These are phyloP conservation scores for Blera fallax DNA, from an alignment of 2,888 invertebrate species.

Conservation along the genomic window DNA sequence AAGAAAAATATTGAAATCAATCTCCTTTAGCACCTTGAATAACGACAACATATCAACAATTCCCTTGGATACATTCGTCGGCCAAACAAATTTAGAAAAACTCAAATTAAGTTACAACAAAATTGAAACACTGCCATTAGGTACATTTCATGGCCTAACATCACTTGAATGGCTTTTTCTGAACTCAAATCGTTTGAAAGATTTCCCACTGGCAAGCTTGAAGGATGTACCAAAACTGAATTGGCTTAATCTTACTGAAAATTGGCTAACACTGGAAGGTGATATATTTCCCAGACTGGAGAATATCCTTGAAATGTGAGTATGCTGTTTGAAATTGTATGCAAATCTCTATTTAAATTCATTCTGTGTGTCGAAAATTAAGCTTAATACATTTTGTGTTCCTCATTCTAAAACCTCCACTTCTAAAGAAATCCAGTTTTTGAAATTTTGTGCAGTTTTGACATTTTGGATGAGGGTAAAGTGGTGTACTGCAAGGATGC, in stretches of 20 bases:
- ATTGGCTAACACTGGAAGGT: constrained; percentile 82
- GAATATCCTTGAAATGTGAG: constrained; percentile 83
- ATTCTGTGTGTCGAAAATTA: not conserved
- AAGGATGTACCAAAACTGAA: constrained; percentile 79
- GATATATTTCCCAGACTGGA: constrained; percentile 82
- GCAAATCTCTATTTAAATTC: not conserved
- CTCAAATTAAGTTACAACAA: constrained; percentile 79
- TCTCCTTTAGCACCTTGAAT: constrained; percentile 76
- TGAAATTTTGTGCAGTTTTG: too few species aligned
- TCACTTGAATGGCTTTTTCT: constrained; percentile 82
- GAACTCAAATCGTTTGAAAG: constrained; percentile 82
- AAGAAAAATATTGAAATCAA: not conserved
- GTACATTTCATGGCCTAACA: constrained; percentile 81
- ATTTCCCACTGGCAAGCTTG: constrained; percentile 81
- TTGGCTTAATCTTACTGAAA: constrained; percentile 83
- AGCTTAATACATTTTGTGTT: too few species aligned
- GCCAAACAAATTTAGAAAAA: constrained; percentile 76
- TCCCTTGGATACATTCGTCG: constrained; percentile 77
- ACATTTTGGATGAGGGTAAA: too few species aligned
- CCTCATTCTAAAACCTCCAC: too few species aligned
- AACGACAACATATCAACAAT: constrained; percentile 80
- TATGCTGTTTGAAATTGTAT: too few species aligned
- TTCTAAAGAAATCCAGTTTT: too few species aligned
- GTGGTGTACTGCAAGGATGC: too few species aligned
- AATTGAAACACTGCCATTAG: constrained; percentile 78